Evolutionary conservation across 2,113 vertebrate species (phyloP).

Genomic region (Pleuronectes platessa): DNA sequence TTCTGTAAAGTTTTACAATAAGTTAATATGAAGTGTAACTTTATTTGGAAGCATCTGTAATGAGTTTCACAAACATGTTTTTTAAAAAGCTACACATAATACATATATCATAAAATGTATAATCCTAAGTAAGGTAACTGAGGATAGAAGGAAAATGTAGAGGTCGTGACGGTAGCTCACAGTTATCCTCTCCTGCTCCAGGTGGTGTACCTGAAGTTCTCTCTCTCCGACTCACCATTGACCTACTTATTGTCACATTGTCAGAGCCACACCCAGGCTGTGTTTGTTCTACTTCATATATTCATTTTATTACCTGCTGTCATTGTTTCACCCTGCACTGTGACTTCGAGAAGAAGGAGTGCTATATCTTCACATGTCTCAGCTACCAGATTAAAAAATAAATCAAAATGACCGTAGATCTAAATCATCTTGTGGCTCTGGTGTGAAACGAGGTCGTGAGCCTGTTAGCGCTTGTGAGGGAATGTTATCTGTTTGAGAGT

Average conservation of each 20-base stretch:
- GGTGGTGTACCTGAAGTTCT: slow-evolving; percentile 41
- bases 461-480: neutral
- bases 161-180: neutral
- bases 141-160: neutral
- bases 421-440: neutral
- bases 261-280: slow-evolving; percentile 52
- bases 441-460: neutral
- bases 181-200: slow-evolving; percentile 25
- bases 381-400: neutral
- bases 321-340: slow-evolving; percentile 2
- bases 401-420: neutral
- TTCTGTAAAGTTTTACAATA: neutral
- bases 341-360: neutral
- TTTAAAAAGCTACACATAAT: too few species aligned
- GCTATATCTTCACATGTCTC: neutral
- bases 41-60: neutral
- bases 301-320: neutral
- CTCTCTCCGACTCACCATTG: slow-evolving; percentile 6
- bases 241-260: slow-evolving; percentile 1
- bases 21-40: neutral
- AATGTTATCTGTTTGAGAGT: slow-evolving; percentile 53
- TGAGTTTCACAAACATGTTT: too few species aligned
- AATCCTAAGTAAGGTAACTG: neutral
- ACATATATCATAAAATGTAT: neutral
- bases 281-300: neutral